phyloP scores from a whole-genome alignment of 2,888 invertebrate species.

The Cerastoderma edule region DNA sequence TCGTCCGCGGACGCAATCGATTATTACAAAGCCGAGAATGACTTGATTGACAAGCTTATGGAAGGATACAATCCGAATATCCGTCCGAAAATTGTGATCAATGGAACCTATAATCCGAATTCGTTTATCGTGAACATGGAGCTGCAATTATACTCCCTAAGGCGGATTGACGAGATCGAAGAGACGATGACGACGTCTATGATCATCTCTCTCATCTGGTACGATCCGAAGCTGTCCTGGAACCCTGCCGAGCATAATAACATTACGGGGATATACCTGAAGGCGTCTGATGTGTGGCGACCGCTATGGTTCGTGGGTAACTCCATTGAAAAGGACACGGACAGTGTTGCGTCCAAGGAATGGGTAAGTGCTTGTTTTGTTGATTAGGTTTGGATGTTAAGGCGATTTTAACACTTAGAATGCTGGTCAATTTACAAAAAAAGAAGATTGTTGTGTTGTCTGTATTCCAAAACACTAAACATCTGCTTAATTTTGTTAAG shows the following conservation, averaged over 20 bases:
- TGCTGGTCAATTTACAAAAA: too few species aligned
- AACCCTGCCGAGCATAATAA: slow-evolving; percentile 12
- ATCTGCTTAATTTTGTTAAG: too few species aligned
- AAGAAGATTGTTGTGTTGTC: too few species aligned
- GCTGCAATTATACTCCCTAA: slow-evolving; percentile 3
- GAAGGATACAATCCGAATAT: slow-evolving; percentile 20
- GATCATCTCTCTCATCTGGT: slow-evolving; percentile 12
- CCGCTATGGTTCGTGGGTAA: slow-evolving; percentile 18
- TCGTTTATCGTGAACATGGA: slow-evolving; percentile 8
- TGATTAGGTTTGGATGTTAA: too few species aligned
- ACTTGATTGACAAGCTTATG: slow-evolving; percentile 7
- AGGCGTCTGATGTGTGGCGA: slow-evolving; percentile 12
- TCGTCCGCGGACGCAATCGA: neutral
- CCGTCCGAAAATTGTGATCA: slow-evolving; percentile 3
- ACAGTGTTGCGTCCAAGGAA: slow-evolving; percentile 4
- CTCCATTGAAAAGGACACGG: slow-evolving; percentile 1
- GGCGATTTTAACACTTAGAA: too few species aligned
- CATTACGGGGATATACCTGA: slow-evolving; percentile 14
- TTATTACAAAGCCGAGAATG: slow-evolving; percentile 18
- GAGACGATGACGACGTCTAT: slow-evolving; percentile 16
- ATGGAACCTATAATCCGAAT: neutral
- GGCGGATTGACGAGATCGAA: slow-evolving; percentile 19
- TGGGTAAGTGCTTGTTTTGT: slow-evolving; percentile 11
- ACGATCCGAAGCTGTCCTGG: slow-evolving; percentile 9
- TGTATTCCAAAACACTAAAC: too few species aligned